Evolutionary conservation across 2,797 vertebrate genomes (phyloP).

Genomic region (Oreochromis mossambicus): DNA sequence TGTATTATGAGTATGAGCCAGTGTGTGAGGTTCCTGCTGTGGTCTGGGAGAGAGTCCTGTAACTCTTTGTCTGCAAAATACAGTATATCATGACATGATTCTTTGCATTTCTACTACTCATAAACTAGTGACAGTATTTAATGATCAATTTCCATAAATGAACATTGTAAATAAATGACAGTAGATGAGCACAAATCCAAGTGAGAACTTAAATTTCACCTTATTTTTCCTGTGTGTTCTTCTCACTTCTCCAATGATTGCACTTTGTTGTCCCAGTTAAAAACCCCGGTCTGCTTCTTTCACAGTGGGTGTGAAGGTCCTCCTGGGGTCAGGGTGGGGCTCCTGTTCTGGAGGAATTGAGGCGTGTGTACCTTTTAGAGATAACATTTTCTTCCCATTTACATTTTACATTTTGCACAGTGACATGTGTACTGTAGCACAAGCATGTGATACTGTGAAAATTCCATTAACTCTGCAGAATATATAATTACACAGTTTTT

Average conservation of each 20-base stretch:
- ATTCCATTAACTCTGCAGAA: not conserved
- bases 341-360: not conserved
- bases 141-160: too few species aligned
- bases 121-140: not conserved
- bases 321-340: too few species aligned
- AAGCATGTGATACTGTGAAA: not conserved
- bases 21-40: not conserved
- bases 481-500: too few species aligned
- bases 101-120: not conserved
- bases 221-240: not conserved
- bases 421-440: not conserved
- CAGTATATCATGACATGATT: not conserved
- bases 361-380: not conserved
- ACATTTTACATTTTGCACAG: not conserved
- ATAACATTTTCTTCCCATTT: not conserved
- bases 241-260: not conserved
- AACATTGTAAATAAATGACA: too few species aligned
- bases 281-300: not conserved
- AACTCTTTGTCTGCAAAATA: not conserved
- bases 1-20: not conserved
- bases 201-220: not conserved
- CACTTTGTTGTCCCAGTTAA: not conserved
- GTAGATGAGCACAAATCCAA: too few species aligned
- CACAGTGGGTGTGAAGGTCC: not conserved
- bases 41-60: accelerated